These are phyloP conservation scores for Asarcornis scutulata DNA, from an alignment of 2,113 vertebrate genomes.

Conservation along the genomic window DNA sequence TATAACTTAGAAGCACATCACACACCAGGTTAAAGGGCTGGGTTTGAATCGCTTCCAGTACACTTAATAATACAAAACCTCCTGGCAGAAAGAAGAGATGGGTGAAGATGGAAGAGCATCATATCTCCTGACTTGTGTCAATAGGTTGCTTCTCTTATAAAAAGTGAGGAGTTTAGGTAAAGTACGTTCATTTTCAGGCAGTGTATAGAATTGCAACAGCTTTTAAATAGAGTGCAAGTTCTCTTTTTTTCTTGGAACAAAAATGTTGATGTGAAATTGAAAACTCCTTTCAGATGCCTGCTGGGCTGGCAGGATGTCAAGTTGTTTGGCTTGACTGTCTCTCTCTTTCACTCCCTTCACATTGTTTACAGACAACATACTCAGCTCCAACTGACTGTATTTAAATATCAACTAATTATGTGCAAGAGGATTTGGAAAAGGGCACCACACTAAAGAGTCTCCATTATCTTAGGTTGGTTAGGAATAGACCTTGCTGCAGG, in stretches of 20 bases:
- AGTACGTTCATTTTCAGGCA: not conserved
- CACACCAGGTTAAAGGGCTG: not conserved
- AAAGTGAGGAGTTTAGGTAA: not conserved
- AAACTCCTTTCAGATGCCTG: constrained; percentile 41
- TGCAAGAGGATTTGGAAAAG: constrained; percentile 1
- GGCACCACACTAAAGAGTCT: not conserved
- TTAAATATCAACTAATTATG: constrained; percentile 26
- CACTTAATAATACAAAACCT: not conserved
- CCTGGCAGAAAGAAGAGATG: not conserved
- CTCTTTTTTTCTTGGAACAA: constrained; percentile 35
- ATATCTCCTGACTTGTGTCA: not conserved
- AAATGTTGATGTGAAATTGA: constrained; percentile 56
- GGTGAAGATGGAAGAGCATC: not conserved
- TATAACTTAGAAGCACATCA: not conserved
- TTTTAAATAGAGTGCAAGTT: constrained; percentile 21
- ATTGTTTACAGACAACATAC: constrained; percentile 47
- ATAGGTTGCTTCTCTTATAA: not conserved
- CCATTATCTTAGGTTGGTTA: not conserved
- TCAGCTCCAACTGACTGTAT: not conserved
- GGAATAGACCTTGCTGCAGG: not conserved
- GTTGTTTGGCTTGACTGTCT: constrained; percentile 3
- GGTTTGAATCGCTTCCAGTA: not conserved
- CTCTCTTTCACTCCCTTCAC: not conserved
- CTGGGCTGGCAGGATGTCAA: constrained; percentile 23
- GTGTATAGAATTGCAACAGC: not conserved